Evolutionary conservation across 2,888 invertebrate species (phyloP).

Genomic region (Cheilosia pagana): DNA sequence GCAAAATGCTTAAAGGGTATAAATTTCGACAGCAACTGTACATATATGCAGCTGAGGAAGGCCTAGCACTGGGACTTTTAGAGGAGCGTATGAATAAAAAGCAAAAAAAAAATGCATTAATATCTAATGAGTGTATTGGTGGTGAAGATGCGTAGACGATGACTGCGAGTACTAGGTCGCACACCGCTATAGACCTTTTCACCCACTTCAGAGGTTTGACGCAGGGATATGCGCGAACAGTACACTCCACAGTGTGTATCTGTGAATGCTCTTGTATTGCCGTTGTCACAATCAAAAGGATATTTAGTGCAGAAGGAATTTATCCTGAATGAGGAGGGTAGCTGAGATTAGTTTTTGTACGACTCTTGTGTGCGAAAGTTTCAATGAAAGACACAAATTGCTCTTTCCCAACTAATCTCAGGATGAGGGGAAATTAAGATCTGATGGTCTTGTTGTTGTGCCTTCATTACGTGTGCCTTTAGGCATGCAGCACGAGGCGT

Average conservation of each 20-base stretch:
- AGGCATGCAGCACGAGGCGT: slow-evolving; percentile 48
- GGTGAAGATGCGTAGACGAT: slow-evolving; percentile 34
- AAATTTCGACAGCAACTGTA: slow-evolving; percentile 35
- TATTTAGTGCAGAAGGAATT: slow-evolving; percentile 69
- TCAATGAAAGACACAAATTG: slow-evolving; percentile 69
- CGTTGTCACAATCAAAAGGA: slow-evolving; percentile 69
- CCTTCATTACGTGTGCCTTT: slow-evolving; percentile 57
- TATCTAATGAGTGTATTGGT: slow-evolving; percentile 67
- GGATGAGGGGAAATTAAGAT: slow-evolving; percentile 29
- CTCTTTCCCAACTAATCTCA: slow-evolving; percentile 40
- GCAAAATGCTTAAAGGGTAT: slow-evolving; percentile 43
- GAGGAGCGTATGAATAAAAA: slow-evolving; percentile 50
- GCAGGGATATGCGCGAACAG: slow-evolving; percentile 7
- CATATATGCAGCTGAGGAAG: not conserved
- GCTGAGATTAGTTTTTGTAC: slow-evolving; percentile 53
- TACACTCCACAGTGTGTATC: slow-evolving; percentile 28
- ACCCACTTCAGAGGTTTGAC: slow-evolving; percentile 45
- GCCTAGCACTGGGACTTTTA: not conserved
- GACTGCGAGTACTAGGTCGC: slow-evolving; percentile 19
- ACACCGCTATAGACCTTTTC: slow-evolving; percentile 34
- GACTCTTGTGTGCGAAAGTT: slow-evolving; percentile 58
- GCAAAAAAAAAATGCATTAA: slow-evolving; percentile 69
- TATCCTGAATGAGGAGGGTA: not conserved
- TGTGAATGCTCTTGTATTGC: slow-evolving; percentile 39
- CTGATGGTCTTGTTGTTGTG: slow-evolving; percentile 31